A percentile compares a stretch with the other conserved stretches of the same genome.
phyloP scores from a whole-genome alignment of 2,888 invertebrate species.

The Callimorpha dominula region DNA sequence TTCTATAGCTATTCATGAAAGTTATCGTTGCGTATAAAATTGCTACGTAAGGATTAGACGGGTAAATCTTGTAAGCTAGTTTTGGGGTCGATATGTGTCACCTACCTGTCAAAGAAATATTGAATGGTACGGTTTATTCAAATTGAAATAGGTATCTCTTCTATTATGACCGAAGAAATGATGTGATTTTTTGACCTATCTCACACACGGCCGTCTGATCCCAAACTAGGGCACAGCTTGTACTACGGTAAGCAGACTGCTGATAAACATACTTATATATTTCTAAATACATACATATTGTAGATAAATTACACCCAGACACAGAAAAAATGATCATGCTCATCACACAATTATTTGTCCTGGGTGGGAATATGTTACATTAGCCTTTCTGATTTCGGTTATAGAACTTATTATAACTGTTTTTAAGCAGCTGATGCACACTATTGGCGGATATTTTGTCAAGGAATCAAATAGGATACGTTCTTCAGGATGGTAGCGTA shows the following conservation, averaged over 20 bases:
- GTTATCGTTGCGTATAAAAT: slow-evolving; percentile 1
- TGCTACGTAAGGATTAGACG: slow-evolving; percentile 15
- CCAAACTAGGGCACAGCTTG: no score
- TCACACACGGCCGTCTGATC: no score
- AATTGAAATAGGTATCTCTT: not conserved
- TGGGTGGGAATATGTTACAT: not conserved
- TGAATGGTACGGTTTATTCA: not conserved
- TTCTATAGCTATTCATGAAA: not conserved
- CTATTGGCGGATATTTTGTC: no score
- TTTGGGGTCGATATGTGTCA: slow-evolving; percentile 20
- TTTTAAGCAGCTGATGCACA: no score
- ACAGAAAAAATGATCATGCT: no score
- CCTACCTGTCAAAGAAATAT: slow-evolving; percentile 13
- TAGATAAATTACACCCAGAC: no score
- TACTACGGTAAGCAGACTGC: no score
- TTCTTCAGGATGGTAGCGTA: no score
- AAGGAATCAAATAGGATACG: no score
- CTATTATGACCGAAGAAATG: not conserved
- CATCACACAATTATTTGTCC: no score
- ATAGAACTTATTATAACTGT: not conserved
- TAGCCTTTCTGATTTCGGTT: not conserved
- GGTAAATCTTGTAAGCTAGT: slow-evolving; percentile 18
- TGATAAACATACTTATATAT: no score
- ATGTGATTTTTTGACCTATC: not conserved
- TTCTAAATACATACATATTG: no score